Percentiles rank a stretch among this genome's conserved stretches.
Evolutionary conservation across 2,888 invertebrate species (phyloP).

Genomic region (Selenia dentaria): DNA sequence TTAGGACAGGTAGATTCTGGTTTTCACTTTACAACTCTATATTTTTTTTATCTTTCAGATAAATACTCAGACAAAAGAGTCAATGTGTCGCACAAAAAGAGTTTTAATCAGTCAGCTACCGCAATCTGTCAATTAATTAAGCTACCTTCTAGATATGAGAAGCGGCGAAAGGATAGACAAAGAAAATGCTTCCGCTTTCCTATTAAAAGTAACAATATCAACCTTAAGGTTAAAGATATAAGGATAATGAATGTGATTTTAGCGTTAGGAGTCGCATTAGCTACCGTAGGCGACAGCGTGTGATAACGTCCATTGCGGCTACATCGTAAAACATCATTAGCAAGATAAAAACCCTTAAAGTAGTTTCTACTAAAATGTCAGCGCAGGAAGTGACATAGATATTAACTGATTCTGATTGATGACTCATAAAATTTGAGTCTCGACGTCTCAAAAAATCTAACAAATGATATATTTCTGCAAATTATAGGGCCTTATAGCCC

Average conservation of each 20-base stretch:
- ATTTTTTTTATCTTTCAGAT: conserved; percentile 48
- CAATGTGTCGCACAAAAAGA: conserved; percentile 65
- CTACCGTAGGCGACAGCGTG: conserved; percentile 72
- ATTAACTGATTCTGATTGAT: conserved; percentile 24
- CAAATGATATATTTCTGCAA: conserved; percentile 35
- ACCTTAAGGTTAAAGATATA: conserved; percentile 44
- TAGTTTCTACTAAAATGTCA: conserved; percentile 59
- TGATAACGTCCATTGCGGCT: conserved; percentile 67
- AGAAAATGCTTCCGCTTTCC: conserved; percentile 45
- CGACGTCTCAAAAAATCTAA: neutral
- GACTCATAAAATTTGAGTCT: neutral
- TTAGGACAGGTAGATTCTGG: conserved; percentile 2
- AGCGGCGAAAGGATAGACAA: conserved; percentile 65
- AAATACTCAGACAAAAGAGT: conserved; percentile 64
- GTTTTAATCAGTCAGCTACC: conserved; percentile 63
- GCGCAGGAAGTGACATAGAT: conserved; percentile 53
- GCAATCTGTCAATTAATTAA: conserved; percentile 79
- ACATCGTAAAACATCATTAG: conserved; percentile 82
- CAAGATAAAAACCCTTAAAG: conserved; percentile 76
- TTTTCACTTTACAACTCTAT: conserved; percentile 13
- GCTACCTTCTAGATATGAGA: conserved; percentile 64
- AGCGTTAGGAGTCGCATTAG: conserved; percentile 44
- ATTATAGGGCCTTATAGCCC: conserved; percentile 35
- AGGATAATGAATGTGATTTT: conserved; percentile 34
- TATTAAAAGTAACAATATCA: conserved; percentile 34